Evolutionary conservation across 2,113 vertebrate genomes (phyloP).

Genomic region (Egretta garzetta): DNA sequence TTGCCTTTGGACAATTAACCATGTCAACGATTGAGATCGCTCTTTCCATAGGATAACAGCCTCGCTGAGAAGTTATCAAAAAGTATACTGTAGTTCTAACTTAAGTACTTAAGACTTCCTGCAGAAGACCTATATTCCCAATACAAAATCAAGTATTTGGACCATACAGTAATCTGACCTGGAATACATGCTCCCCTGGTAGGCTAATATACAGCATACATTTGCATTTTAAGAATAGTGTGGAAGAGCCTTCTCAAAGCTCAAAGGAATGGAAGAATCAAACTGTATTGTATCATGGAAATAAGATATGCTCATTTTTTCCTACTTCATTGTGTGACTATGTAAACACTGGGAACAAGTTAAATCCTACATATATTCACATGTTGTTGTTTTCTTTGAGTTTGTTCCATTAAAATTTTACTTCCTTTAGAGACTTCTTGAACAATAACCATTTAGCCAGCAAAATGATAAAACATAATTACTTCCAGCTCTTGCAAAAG

Average conservation of each 20-base stretch:
- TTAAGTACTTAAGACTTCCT: neutral
- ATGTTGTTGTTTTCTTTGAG: neutral
- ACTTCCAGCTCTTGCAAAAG: constrained; percentile 5
- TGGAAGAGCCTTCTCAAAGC: neutral
- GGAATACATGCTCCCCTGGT: neutral
- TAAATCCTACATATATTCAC: neutral
- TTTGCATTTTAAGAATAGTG: neutral
- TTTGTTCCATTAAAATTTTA: neutral
- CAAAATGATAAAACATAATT: constrained; percentile 1
- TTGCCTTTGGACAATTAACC: constrained; percentile 66
- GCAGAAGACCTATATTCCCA: neutral
- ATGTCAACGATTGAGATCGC: constrained; percentile 59
- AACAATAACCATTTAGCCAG: constrained; percentile 23
- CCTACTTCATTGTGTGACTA: neutral
- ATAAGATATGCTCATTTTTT: neutral
- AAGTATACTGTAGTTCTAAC: neutral
- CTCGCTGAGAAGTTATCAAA: neutral
- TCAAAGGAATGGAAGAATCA: neutral
- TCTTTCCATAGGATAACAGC: constrained; percentile 16
- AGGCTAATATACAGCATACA: neutral
- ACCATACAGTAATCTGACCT: neutral
- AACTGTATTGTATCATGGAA: neutral
- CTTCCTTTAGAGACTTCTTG: neutral
- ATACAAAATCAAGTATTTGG: neutral
- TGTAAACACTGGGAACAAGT: neutral